Base-by-base conservation (phyloP, 2,797 vertebrate species). In the Botia almorhae region DNA sequence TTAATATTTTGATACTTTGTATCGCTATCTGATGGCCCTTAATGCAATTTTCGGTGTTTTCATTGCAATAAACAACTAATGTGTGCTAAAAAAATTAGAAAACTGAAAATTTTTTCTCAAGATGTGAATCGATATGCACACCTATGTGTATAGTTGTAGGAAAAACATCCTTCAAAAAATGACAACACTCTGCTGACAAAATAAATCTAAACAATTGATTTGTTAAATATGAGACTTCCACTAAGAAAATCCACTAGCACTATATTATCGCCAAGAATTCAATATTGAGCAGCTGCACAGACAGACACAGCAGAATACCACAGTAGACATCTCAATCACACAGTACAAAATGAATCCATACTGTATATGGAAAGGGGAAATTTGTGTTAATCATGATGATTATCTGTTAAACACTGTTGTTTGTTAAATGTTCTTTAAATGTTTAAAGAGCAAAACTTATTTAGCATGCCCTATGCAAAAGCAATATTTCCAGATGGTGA, bases 61-160 rank as follows among this genome's bases (percentile, higher is more conserved):
- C 46, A 21, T 46, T 36, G 19, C 60, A 64, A 23, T 53, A 75
- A 69, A 64, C 1, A 36, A n/a, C 48, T 29, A 74, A 61, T 21
- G 19, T 17, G 1, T 1, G 14, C 14, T 65, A 13, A 26, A 51
- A 12, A n/a, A n/a, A n/a, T 39, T 26, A 29, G 12, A 13, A 23
- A 12, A 60, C 7, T 56, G n/a, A 43, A 7, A 8, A 43, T 43
- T 56, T 56, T 56, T 21, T 16, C 46, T 4, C 3, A 29, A 53
- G 11, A 64, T 2, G 8, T 60, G 21, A 65, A 53, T 55, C 74
- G 39, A 39, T 17, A 53, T 65, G 29, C 46, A 67, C 19, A 76
- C 33, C 23, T 50, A 23, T 55, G 19, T 56, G 39, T 43, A 43
- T 10, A 8, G 7, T 76, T 67, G 3, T 4, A 1, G 43, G 19